Evolutionary conservation across 1,140 invertebrate species (phyloP).

Genomic region (Calephelis virginiensis): DNA sequence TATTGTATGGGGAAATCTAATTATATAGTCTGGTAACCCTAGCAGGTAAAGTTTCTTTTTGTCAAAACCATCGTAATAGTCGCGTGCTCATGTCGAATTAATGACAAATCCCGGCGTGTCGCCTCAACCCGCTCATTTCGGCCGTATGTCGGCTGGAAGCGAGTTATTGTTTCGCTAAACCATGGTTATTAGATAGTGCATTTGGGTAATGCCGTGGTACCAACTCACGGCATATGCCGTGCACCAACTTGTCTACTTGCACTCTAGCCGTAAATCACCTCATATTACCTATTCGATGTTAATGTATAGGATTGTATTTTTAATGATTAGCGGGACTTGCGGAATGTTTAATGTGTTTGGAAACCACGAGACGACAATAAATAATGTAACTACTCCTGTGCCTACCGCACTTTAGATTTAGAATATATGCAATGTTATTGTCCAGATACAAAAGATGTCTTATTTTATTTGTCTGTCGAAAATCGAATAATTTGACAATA

Average conservation of each 20-base stretch:
- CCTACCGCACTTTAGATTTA: no score
- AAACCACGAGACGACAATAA: background rate
- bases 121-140: slow-evolving; percentile 64
- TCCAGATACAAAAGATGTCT: no score
- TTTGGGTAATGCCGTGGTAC: slow-evolving; percentile 49
- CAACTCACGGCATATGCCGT: slow-evolving; percentile 68
- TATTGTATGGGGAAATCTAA: no score
- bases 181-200: slow-evolving; percentile 73
- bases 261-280: slow-evolving; percentile 47
- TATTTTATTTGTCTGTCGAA: no score
- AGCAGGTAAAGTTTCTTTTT: slow-evolving; percentile 48
- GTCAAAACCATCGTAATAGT: slow-evolving; percentile 63
- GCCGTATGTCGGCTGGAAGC: slow-evolving; percentile 46
- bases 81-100: slow-evolving; percentile 69
- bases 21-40: no score
- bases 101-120: slow-evolving; percentile 63
- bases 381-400: no score
- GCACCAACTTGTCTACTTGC: slow-evolving; percentile 30
- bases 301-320: no score
- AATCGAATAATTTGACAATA: no score
- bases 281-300: slow-evolving; percentile 26
- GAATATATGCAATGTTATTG: no score
- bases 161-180: slow-evolving; percentile 54
- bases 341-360: background rate
- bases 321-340: background rate